Evolutionary conservation across 2,797 vertebrate species (phyloP).

Genomic region (Peromyscus attwateri): DNA sequence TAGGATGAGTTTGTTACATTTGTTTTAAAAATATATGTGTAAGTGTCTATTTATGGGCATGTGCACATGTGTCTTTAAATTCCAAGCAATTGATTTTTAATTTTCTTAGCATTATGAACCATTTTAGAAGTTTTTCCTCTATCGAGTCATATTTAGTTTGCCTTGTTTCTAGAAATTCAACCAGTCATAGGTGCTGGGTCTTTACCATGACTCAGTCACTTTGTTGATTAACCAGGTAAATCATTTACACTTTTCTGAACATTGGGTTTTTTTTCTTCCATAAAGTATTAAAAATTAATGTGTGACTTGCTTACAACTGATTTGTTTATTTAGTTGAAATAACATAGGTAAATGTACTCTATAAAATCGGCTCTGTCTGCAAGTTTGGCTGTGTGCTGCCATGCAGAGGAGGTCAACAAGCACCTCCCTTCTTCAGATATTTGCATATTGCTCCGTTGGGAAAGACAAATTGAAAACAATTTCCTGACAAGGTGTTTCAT

Average conservation of each 20-base stretch:
- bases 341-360: background rate
- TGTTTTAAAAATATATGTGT: background rate
- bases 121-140: background rate
- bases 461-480: slow-evolving; percentile 25
- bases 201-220: slow-evolving; percentile 28
- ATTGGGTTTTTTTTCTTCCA: background rate
- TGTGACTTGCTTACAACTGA: background rate
- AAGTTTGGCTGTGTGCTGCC: background rate
- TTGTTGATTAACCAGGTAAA: background rate
- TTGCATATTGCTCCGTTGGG: background rate
- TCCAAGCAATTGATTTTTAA: slow-evolving; percentile 16
- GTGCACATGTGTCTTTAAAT: background rate
- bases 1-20: background rate
- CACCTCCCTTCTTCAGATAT: slow-evolving; percentile 29
- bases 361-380: background rate
- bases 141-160: background rate
- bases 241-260: slow-evolving; percentile 28
- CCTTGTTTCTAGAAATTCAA: background rate
- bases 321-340: slow-evolving; percentile 31
- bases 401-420: slow-evolving; percentile 8
- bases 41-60: background rate
- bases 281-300: slow-evolving; percentile 33
- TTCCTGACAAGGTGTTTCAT: slow-evolving; percentile 34
- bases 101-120: background rate
- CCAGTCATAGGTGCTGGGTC: background rate